Conservation (phyloP, 2,113 vertebrate genomes). For the Lichenostomus cassidix region DNA sequence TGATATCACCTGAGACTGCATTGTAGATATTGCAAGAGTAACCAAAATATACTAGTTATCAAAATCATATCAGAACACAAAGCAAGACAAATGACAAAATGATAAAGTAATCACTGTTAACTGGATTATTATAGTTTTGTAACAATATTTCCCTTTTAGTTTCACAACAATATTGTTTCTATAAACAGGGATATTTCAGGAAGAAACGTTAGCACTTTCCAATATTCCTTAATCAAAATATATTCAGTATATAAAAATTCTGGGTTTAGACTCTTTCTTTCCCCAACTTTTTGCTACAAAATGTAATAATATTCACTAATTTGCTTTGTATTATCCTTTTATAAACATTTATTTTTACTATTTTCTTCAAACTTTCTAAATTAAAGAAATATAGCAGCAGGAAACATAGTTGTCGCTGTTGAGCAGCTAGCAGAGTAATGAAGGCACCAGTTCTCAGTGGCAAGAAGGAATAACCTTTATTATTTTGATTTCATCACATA, state of each 20-base stretch:
- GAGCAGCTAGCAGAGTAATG: too few relatives aligned
- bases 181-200: neutral
- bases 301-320: rapidly evolving
- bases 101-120: neutral
- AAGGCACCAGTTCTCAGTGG: too few relatives aligned
- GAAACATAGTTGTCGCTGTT: rapidly evolving
- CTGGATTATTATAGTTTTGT: neutral
- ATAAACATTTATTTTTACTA: neutral
- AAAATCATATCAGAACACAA: neutral
- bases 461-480: too few relatives aligned
- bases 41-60: neutral
- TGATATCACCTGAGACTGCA: neutral
- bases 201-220: neutral
- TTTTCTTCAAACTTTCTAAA: neutral
- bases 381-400: neutral
- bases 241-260: neutral
- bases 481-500: too few relatives aligned
- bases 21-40: neutral
- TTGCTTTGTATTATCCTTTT: rapidly evolving
- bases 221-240: neutral
- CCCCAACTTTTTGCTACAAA: neutral
- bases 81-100: neutral
- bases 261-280: neutral
- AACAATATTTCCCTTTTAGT: neutral
- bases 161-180: neutral